Conservation (phyloP, 2,113 vertebrate species). For the Illadopsis cleaveri region DNA sequence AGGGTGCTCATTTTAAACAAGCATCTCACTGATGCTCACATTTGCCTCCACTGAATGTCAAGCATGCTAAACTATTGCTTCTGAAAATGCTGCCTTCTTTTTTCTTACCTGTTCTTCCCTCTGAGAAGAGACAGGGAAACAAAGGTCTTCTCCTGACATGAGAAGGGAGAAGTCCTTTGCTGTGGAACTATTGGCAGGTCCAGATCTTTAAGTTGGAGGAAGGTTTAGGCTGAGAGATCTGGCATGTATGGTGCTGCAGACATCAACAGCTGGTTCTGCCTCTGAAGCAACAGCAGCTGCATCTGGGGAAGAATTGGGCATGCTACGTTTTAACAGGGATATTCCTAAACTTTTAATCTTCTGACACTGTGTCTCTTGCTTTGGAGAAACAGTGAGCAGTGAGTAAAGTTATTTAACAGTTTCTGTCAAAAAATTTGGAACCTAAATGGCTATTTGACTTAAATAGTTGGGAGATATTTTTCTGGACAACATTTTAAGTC, state of each 20-base stretch:
- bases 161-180: background rate
- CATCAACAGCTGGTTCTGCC: background rate
- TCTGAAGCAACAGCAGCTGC: background rate
- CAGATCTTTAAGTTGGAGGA: background rate
- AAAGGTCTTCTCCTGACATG: fast-evolving
- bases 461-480: background rate
- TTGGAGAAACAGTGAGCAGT: background rate
- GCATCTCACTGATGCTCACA: background rate
- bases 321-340: background rate
- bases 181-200: background rate
- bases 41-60: background rate
- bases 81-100: background rate
- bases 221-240: background rate
- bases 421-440: background rate
- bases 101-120: background rate
- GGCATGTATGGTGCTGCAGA: background rate
- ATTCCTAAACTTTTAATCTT: background rate
- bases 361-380: background rate
- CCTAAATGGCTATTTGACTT: background rate
- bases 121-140: background rate
- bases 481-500: background rate
- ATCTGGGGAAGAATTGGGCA: background rate
- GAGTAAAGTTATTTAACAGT: background rate
- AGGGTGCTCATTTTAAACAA: background rate
- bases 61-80: background rate